Base-by-base conservation (phyloP, 92 coral and sea anemone genomes). In the Epizoanthus stellaris region DNA sequence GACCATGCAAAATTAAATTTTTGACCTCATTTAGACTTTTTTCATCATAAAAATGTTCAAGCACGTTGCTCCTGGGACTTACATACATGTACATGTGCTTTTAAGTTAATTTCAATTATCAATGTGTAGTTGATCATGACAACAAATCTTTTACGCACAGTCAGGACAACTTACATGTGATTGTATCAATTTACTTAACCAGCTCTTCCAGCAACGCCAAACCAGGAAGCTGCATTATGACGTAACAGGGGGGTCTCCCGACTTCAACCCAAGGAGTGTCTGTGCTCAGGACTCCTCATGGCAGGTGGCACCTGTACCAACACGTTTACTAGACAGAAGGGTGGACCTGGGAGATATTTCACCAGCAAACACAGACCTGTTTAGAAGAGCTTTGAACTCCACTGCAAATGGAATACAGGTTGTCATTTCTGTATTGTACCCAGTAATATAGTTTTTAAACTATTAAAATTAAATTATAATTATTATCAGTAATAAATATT, bases 351-450 rank as follows among this genome's bases (percentile, higher is more conserved):
- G 98, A 25, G 98, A 94, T 45, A 91, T 94, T 49, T 89, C 98
- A 12, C 98, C 98, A 52, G 95, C 95, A 6, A 91, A 94, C 63
- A 89, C 93, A 64, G 82, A 81, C 66, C 87, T 94, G 21, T 94
- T 94, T 67, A 87, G 38, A 19, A 87, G 76, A 80, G 93, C 98
- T 21, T 81, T 94, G 10, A 94, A 91, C 85, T 91, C 98, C 59
- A 57, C 91, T 67, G 98, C 98, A 16, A 89, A 92, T 87, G 98
- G 98, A 14, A 91, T 94, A 39, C 98, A 94, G 95, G 98, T 94
- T 82, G 19, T 40, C 13, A 16, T 42, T 60, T 36, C 9, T 58
- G 49, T 7, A 45, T 45, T 45, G 2, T 45, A 45, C 49, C 36
- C 36, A 30, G 36, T 30, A 30, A 30, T 30, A 30, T 30, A 30